phyloP scores from a whole-genome alignment of 1,140 invertebrate genomes.

The Drosophila sproati region DNA sequence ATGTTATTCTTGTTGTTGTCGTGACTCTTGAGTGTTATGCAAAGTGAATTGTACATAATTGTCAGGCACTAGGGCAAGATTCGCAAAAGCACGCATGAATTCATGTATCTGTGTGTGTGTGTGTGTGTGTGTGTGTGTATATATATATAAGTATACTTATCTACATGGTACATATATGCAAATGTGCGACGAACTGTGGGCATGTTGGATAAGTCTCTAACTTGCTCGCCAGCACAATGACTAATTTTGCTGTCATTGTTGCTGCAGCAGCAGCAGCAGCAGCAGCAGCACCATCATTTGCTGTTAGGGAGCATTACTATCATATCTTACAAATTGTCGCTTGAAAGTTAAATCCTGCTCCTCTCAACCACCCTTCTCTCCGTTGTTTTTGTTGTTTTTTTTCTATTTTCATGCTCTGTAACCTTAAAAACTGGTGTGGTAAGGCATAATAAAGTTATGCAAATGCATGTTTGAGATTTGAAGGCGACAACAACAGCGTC shows the following conservation, averaged over 20 bases:
- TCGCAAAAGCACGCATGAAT: slow-evolving; percentile 1
- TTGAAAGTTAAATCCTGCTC: slow-evolving; percentile 22
- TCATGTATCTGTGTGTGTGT: not conserved
- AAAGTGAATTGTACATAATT: slow-evolving; percentile 82
- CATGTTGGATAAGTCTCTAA: slow-evolving; percentile 9
- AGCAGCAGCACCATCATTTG: not conserved
- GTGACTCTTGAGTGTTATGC: slow-evolving; percentile 69
- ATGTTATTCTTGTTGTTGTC: slow-evolving; percentile 43
- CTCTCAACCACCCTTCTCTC: not conserved
- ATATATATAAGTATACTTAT: slow-evolving; percentile 10
- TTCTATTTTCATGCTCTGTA: slow-evolving; percentile 1
- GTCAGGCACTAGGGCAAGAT: slow-evolving; percentile 48
- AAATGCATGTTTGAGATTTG: not conserved
- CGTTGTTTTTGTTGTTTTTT: not conserved
- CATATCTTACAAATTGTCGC: slow-evolving; percentile 78
- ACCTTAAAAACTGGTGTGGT: not conserved
- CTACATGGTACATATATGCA: slow-evolving; percentile 51
- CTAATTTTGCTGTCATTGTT: slow-evolving; percentile 77
- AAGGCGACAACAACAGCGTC: too few relatives aligned
- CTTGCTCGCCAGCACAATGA: slow-evolving; percentile 58
- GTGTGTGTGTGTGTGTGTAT: not conserved
- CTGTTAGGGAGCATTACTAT: slow-evolving; percentile 67
- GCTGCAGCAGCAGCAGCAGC: slow-evolving; percentile 4
- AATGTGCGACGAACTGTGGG: slow-evolving; percentile 38
- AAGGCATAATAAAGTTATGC: not conserved